Percentiles rank a stretch among this genome's conserved stretches.
Evolutionary conservation across 2,888 invertebrate species (phyloP).

Genomic region (Prosapia bicincta): DNA sequence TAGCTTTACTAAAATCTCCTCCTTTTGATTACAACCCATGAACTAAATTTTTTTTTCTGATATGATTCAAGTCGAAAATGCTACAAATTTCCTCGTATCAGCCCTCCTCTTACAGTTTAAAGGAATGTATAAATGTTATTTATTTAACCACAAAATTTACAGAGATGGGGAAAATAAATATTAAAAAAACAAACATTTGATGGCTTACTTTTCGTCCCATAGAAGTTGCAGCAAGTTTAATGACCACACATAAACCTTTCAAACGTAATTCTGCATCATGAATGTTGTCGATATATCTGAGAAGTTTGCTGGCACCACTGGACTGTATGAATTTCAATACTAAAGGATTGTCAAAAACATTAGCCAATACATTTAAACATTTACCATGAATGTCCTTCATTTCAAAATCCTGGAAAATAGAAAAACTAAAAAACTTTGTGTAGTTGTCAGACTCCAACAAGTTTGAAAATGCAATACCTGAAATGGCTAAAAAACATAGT

Average conservation of each 20-base stretch:
- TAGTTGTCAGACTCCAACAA: no score
- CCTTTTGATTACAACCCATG: no score
- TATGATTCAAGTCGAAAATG: no score
- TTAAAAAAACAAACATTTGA: no score
- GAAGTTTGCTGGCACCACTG: constrained; percentile 12
- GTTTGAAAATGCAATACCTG: no score
- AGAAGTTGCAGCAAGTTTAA: constrained; percentile 9
- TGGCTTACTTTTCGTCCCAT: constrained; percentile 6
- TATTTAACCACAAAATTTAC: not conserved
- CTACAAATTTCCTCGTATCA: no score
- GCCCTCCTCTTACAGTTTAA: no score
- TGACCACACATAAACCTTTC: constrained; percentile 18
- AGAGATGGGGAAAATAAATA: not conserved
- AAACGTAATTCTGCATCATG: constrained; percentile 29
- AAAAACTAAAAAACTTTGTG: no score
- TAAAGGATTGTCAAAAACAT: constrained; percentile 12
- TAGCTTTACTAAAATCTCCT: no score
- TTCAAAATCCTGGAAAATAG: constrained; percentile 12
- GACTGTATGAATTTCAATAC: not conserved
- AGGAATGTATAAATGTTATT: no score
- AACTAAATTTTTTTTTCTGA: no score
- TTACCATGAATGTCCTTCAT: constrained; percentile 22
- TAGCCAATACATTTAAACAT: constrained; percentile 11
- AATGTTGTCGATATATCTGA: constrained; percentile 31
- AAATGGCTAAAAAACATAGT: no score